phyloP scores from a whole-genome alignment of 2,888 invertebrate genomes.

The Campaea margaritaria region DNA sequence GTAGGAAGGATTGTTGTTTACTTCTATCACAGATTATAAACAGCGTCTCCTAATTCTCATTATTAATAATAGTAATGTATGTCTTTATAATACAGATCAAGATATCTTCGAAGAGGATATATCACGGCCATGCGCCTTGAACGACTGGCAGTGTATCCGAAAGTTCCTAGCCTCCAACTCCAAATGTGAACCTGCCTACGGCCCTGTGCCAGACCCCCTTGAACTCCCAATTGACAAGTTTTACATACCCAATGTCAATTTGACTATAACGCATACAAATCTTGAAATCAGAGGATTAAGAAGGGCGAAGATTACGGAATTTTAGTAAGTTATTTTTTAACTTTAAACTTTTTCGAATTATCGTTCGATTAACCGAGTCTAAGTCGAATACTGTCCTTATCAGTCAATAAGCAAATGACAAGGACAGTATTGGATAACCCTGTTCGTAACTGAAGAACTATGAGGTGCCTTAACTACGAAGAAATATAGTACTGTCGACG shows the following conservation, averaged over 20 bases:
- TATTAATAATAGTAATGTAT: too few species aligned
- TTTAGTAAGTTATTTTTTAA: conserved; percentile 49
- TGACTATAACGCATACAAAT: conserved; percentile 39
- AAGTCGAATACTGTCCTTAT: too few species aligned
- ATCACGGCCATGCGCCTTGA: conserved; percentile 39
- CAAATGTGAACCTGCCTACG: conserved; percentile 34
- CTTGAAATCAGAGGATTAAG: conserved; percentile 43
- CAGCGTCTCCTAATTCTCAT: too few species aligned
- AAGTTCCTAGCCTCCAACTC: conserved; percentile 39
- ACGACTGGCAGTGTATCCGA: conserved; percentile 45
- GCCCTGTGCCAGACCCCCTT: conserved; percentile 35
- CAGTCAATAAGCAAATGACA: too few species aligned
- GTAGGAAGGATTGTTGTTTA: too few species aligned
- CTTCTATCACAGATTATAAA: too few species aligned
- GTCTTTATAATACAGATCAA: background rate
- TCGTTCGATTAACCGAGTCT: too few species aligned
- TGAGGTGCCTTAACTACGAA: too few species aligned
- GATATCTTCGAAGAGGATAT: conserved; percentile 15
- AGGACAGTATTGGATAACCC: too few species aligned
- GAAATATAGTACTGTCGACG: too few species aligned
- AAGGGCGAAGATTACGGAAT: conserved; percentile 49
- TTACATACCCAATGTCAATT: conserved; percentile 38
- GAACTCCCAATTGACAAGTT: conserved; percentile 15
- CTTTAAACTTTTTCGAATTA: too few species aligned
- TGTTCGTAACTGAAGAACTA: too few species aligned